phyloP scores from a whole-genome alignment of 2,888 invertebrate genomes.

The Pecten maximus region DNA sequence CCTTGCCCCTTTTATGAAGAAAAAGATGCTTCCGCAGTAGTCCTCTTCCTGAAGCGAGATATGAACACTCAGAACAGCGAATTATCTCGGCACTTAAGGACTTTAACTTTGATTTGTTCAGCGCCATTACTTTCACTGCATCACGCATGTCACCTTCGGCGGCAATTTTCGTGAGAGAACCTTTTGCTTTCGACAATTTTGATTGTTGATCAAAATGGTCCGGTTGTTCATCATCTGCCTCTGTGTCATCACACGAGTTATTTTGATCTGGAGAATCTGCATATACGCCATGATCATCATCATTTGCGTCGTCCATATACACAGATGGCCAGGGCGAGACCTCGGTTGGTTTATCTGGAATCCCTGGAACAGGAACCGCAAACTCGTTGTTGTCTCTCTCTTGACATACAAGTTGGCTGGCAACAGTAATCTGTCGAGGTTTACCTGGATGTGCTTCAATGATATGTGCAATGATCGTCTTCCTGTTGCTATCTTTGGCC shows the following conservation, averaged over 20 bases:
- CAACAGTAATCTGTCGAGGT: conserved; percentile 72
- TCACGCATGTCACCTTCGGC: conserved; percentile 13
- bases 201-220: background rate
- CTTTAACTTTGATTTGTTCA: background rate
- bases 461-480: conserved; percentile 70
- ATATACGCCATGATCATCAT: background rate
- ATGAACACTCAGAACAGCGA: conserved; percentile 64
- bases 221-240: background rate
- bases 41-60: conserved; percentile 55
- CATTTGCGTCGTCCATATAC: background rate
- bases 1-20: conserved; percentile 46
- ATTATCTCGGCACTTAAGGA: background rate
- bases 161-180: background rate
- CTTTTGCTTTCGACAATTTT: background rate
- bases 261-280: background rate
- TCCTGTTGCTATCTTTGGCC: conserved; percentile 68
- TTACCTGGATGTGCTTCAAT: conserved; percentile 71
- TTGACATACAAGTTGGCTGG: conserved; percentile 75
- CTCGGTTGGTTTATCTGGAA: background rate
- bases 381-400: conserved; percentile 68
- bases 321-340: conserved; percentile 4
- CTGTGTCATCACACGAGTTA: background rate
- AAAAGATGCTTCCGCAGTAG: conserved; percentile 52
- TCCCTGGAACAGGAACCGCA: conserved; percentile 51
- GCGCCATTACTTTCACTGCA: conserved; percentile 10